These are phyloP conservation scores for Elachura formosa DNA, from an alignment of 2,113 vertebrate genomes.

Conservation along the genomic window DNA sequence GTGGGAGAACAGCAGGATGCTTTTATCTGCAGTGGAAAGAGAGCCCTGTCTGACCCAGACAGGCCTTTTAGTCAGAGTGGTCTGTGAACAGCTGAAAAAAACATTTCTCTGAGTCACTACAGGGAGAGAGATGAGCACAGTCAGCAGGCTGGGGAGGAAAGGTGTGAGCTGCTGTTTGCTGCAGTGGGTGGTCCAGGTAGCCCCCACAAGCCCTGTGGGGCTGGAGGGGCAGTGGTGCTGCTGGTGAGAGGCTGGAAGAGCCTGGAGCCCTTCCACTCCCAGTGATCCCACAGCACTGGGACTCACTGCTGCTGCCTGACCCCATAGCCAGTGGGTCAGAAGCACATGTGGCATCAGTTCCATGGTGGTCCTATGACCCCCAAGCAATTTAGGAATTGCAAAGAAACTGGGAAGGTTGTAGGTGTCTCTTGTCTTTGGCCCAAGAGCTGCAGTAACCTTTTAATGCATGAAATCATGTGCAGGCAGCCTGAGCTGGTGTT, in stretches of 20 bases:
- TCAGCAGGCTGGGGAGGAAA: background rate
- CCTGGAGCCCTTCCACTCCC: background rate
- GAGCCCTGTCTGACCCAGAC: background rate
- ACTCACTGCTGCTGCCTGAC: background rate
- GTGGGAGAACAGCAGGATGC: background rate
- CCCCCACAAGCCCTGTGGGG: accelerated
- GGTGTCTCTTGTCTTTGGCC: background rate
- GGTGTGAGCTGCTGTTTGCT: background rate
- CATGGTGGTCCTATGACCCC: background rate
- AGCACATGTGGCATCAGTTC: background rate
- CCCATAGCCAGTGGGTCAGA: background rate
- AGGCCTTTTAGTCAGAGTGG: background rate
- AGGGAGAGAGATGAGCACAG: background rate
- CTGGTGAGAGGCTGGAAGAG: background rate
- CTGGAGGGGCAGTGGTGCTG: background rate
- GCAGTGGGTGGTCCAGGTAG: background rate
- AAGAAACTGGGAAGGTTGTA: background rate
- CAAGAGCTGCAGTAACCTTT: background rate
- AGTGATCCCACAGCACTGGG: background rate
- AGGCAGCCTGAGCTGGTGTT: background rate
- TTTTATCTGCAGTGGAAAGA: background rate
- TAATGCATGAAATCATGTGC: background rate
- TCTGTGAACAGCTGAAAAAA: background rate
- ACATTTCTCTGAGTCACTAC: background rate
- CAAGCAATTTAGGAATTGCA: background rate